These are phyloP conservation scores for Wiebesia pumilae DNA, from an alignment of 1,140 invertebrate species.

Conservation along the genomic window DNA sequence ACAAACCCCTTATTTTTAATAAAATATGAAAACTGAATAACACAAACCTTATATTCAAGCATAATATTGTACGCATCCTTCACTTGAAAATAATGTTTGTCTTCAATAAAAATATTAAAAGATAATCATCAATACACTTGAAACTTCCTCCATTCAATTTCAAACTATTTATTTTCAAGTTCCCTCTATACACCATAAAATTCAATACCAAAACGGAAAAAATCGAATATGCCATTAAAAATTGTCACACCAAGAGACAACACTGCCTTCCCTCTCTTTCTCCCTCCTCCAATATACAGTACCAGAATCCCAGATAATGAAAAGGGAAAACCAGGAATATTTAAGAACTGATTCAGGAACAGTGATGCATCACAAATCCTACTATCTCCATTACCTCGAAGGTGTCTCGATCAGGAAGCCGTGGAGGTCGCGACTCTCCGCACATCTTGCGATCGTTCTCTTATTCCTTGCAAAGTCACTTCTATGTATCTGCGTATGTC, in stretches of 20 bases:
- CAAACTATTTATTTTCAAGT: neutral
- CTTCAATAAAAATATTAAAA: neutral
- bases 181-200: neutral
- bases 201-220: slow-evolving; percentile 7
- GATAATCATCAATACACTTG: neutral
- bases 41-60: slow-evolving; percentile 1
- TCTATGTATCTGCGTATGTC: slow-evolving; percentile 27
- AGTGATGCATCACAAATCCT: neutral
- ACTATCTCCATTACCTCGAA: slow-evolving; percentile 33
- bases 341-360: neutral
- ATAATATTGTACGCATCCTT: neutral
- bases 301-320: slow-evolving; percentile 19
- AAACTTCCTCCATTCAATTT: neutral
- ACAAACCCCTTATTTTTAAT: neutral
- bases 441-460: slow-evolving; percentile 45
- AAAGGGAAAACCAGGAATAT: slow-evolving; percentile 1
- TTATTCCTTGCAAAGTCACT: slow-evolving; percentile 33
- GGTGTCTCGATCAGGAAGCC: slow-evolving; percentile 28
- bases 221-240: slow-evolving; percentile 35
- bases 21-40: neutral
- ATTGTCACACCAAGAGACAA: slow-evolving; percentile 41
- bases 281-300: neutral
- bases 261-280: slow-evolving; percentile 29
- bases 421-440: slow-evolving; percentile 43
- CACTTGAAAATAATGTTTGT: slow-evolving; percentile 20